Base-by-base conservation (phyloP, 2,113 vertebrate genomes). In the Poeciliopsis retropinna region DNA sequence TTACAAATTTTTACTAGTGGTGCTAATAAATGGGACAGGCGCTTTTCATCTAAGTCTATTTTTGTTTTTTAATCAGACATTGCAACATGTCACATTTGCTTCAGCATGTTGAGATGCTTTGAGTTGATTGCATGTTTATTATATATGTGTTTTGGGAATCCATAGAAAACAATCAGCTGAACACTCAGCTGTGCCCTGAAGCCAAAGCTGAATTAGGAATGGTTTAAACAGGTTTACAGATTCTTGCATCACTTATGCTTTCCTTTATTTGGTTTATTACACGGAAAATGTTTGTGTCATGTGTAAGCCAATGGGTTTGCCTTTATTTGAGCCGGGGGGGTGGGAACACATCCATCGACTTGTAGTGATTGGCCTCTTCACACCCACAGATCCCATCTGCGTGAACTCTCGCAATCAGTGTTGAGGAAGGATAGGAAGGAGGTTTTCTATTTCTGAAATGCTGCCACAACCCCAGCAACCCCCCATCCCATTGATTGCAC, bases 391-490 rank as follows among this genome's bases (percentile, higher is more conserved):
- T 87, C 81, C 78, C 87, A 83, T 91, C 85, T 86, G 73, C 76
- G 84, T 83, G 79, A 91, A 88, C 83, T 86, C 66, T 76, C 64
- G 83, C 85, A 92, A 90, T 93, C 92, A 93, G 85, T n/a, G 86
- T 44, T 57, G 51, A 57, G 51, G 25, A 57, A 69, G 34, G 67
- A 81, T 78, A 73, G 69, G 70, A 80, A 82, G 62, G 67, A 63
- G 65, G 9, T 69, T 88, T 84, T 84, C 72, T 81, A 64, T 83
- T 82, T 70, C 72, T 86, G 85, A 91, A 84, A 81, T 60, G 81
- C 83, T 81, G 81, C 88, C 85, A 77, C 88, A 89, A 85, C 84
- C 8, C 31, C 44, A 19, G 4, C 44, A 47, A 15, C 44, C 44
- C 51, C 51, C 5, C 22, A 19, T 41, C 41, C 69, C 76, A 88